Percentiles rank a stretch among this genome's conserved stretches.
phyloP scores from a whole-genome alignment of 2,888 invertebrate species.

The Cataglyphis altisquamis region DNA sequence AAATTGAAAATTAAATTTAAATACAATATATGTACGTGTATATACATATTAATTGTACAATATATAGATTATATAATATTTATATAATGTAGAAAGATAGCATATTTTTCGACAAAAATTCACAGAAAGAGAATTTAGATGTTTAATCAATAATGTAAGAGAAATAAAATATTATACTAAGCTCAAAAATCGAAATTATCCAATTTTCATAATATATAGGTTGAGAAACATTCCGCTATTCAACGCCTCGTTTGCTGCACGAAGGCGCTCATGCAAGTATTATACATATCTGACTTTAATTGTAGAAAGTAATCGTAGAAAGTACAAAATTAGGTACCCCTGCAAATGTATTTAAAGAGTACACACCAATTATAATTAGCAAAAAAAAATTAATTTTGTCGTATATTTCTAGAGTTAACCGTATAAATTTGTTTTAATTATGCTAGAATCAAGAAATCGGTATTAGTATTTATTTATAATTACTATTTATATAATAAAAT shows the following conservation, averaged over 20 bases:
- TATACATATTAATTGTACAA: not conserved
- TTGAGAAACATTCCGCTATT: slow-evolving; percentile 25
- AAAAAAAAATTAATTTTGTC: not conserved
- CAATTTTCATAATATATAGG: slow-evolving; percentile 46
- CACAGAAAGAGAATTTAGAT: not conserved
- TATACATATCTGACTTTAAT: slow-evolving; percentile 18
- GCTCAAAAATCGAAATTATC: slow-evolving; percentile 19
- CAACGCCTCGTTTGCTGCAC: slow-evolving; percentile 36
- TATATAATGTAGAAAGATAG: not conserved
- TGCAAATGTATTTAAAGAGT: not conserved
- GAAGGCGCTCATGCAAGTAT: slow-evolving; percentile 14
- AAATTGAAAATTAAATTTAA: not conserved
- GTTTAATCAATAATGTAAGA: not conserved
- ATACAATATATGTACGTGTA: not conserved
- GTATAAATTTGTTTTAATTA: not conserved
- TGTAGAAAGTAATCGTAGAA: slow-evolving; percentile 46
- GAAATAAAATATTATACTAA: slow-evolving; percentile 3
- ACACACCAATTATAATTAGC: not conserved
- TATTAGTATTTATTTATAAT: not conserved
- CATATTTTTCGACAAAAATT: not conserved
- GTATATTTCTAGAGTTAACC: not conserved
- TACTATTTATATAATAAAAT: not conserved
- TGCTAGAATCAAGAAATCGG: not conserved
- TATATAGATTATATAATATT: not conserved
- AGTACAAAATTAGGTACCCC: slow-evolving; percentile 16